Conservation (phyloP, 2,797 vertebrate species). For the Trachops cirrhosus region DNA sequence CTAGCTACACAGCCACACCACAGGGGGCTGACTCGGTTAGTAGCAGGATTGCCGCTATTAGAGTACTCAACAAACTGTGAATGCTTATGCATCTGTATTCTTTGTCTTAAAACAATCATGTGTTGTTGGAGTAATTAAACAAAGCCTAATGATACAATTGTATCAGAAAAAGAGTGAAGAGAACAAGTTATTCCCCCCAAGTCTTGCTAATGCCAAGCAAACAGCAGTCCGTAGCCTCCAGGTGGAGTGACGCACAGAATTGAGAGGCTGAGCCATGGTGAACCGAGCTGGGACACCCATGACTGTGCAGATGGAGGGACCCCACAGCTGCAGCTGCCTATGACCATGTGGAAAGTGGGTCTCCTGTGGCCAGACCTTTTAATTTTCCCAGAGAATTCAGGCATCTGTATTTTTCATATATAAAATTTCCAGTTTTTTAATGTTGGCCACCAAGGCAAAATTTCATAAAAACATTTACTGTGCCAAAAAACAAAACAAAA, state of each 20-base stretch:
- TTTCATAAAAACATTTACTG: not conserved
- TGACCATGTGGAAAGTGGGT: not conserved
- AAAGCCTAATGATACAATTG: not conserved
- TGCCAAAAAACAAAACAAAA: not conserved
- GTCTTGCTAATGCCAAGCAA: not conserved
- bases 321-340: no score
- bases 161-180: not conserved
- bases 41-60: no score
- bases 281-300: not conserved
- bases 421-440: not conserved
- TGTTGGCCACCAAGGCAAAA: not conserved
- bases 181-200: not conserved
- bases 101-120: not conserved
- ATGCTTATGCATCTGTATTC: fast-evolving
- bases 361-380: not conserved
- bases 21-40: not conserved
- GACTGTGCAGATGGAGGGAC: not conserved
- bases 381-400: not conserved
- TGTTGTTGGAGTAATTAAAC: not conserved
- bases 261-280: not conserved
- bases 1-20: fast-evolving
- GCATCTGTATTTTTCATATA: not conserved
- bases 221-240: not conserved
- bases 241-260: no score
- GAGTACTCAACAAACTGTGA: not conserved